Percentiles rank a stretch among this genome's conserved stretches.
Conservation (phyloP, 2,113 vertebrate species). For the Leptobrachium leishanense region DNA sequence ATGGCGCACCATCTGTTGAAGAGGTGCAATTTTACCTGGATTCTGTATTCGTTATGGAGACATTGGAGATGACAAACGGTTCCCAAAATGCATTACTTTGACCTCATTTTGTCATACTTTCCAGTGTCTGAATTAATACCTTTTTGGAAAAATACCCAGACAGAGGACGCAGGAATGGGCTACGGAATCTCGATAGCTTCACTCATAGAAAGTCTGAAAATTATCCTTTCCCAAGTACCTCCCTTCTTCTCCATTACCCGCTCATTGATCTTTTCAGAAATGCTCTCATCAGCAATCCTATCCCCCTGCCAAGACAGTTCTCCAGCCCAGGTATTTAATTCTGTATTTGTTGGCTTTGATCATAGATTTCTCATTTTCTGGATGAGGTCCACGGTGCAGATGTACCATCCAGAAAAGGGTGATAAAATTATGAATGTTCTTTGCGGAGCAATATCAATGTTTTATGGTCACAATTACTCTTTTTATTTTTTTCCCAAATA, state of each 20-base stretch:
- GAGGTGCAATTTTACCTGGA: conserved; percentile 74
- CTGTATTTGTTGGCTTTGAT: conserved; percentile 39
- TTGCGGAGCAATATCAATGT: conserved; percentile 14
- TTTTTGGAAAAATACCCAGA: conserved; percentile 54
- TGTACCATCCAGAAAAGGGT: conserved; percentile 38
- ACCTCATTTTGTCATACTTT: conserved; percentile 48
- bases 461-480: conserved; percentile 17
- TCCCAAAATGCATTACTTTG: conserved; percentile 53
- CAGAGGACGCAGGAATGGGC: background rate
- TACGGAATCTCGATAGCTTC: background rate
- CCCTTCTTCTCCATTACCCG: background rate
- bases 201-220: conserved; percentile 9
- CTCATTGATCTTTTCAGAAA: conserved; percentile 31
- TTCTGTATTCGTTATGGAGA: conserved; percentile 63
- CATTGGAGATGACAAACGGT: conserved; percentile 53
- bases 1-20: background rate
- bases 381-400: conserved; percentile 37
- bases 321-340: conserved; percentile 43
- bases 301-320: conserved; percentile 27
- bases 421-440: conserved; percentile 43
- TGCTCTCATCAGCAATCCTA: conserved; percentile 34
- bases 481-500: background rate
- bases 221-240: conserved; percentile 12
- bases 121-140: conserved; percentile 55
- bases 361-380: conserved; percentile 28